Evolutionary conservation across 2,888 invertebrate genomes (phyloP), one percentile per base, ranked within the genome.

Genomic region (Slavum lentiscoides): DNA sequence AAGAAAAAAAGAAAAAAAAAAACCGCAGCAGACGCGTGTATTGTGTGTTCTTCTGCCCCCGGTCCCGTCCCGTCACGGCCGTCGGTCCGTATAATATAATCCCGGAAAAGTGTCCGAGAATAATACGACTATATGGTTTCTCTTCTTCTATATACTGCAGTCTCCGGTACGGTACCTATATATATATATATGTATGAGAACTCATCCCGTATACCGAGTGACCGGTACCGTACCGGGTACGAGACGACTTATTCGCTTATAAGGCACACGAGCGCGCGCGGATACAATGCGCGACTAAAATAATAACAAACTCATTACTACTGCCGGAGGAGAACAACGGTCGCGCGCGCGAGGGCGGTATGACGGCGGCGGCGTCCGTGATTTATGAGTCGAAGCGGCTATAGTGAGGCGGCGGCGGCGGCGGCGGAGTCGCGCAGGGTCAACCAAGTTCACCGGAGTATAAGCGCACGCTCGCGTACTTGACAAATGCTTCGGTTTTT

Each of bases 281-380:
- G n/a, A 74, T 66, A 80, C 77, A 80, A 80, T 80, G 70, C 70
- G 77, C 77, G 70, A 80, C 77, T 80, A 72, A 80, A 80, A 80
- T 80, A 80, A 80, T 80, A 80, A 80, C 77, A 80, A 70, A 80
- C 77, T 80, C 77, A 80, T 80, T 80, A 80, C 70, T 23, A 61
- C 64, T 23, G 49, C 4, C 4, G 37, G n/a, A n/a, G n/a, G n/a
- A n/a, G n/a, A 49, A 15, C 30, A 39, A 43, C 39, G 62, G 64
- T 53, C 69, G 69, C 69, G 70, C 69, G 55, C 21, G 64, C 69
- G 70, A 37, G 37, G 61, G 62, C 62, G 70, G 64, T 19, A 72
- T n/a, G 49, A 21, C 19, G n/a, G 53, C 49, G 69, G 69, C 21
- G 69, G 70, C 70, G 62, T 49, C 70, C 55, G 77, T 80, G 77